These are phyloP conservation scores for Streblospio benedicti DNA, from an alignment of 1,140 invertebrate genomes.

Conservation along the genomic window DNA sequence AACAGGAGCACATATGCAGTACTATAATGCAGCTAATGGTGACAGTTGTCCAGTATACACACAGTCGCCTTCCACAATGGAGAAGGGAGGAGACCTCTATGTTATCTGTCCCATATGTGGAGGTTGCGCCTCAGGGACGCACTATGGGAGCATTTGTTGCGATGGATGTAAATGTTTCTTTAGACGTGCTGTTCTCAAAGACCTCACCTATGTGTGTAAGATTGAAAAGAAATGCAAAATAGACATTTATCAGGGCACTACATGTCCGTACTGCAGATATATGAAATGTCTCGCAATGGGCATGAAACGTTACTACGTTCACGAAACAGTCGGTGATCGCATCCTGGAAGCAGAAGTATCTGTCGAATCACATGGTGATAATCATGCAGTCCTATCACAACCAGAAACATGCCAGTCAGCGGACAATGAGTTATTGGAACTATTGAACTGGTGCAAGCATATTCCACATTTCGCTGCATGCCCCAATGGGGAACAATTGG, in stretches of 20 bases:
- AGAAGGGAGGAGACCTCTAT: conserved; percentile 36
- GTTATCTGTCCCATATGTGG: conserved; percentile 49
- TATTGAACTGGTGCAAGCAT: conserved; percentile 90
- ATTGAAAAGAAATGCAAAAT: conserved; percentile 95
- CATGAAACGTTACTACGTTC: conserved; percentile 73
- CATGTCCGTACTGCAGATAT: conserved; percentile 96
- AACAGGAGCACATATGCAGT: neutral
- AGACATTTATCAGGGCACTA: conserved; percentile 94
- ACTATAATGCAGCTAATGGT: no score
- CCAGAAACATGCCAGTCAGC: conserved; percentile 59
- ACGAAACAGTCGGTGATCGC: conserved; percentile 71
- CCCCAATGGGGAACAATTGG: conserved; percentile 82
- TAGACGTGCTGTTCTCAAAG: conserved; percentile 94
- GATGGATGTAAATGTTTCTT: conserved; percentile 97
- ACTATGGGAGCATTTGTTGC: conserved; percentile 51
- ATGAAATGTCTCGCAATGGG: conserved; percentile 90
- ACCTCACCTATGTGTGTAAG: conserved; percentile 95
- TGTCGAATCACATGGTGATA: conserved; percentile 59
- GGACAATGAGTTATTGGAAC: conserved; percentile 82
- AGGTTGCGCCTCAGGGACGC: conserved; percentile 46
- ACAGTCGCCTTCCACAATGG: neutral
- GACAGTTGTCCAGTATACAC: no score
- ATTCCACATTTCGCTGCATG: conserved; percentile 64
- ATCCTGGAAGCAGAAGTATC: conserved; percentile 73
- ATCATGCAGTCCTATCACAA: no score